Conservation (phyloP, 2,888 invertebrate genomes). For the Chaitophorus viminalis region DNA sequence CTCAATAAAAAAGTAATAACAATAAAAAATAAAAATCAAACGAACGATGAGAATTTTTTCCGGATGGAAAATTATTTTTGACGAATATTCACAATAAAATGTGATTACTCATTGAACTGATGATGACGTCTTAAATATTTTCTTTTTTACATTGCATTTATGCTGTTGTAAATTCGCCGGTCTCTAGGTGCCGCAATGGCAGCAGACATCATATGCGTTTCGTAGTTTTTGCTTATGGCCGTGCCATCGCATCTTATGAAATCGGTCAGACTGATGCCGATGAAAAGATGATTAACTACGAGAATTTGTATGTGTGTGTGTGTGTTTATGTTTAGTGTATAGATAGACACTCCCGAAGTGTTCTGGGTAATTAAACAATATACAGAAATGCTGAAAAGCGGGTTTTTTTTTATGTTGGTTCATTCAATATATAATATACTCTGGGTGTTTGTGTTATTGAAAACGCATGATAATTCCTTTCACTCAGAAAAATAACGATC, state of each 20-base stretch:
- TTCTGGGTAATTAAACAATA: constrained; percentile 58
- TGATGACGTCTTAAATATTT: constrained; percentile 34
- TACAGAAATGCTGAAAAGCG: constrained; percentile 50
- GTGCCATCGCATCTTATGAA: neutral
- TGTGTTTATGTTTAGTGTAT: no score
- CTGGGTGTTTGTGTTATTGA: constrained; percentile 49
- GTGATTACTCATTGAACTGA: constrained; percentile 40
- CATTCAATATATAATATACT: neutral
- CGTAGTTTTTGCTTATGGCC: constrained; percentile 23
- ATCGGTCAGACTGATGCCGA: constrained; percentile 25
- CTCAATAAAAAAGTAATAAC: neutral
- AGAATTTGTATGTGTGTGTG: neutral
- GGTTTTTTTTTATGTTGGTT: constrained; percentile 19
- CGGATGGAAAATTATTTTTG: constrained; percentile 26
- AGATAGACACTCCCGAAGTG: constrained; percentile 7
- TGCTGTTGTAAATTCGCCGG: constrained; percentile 32
- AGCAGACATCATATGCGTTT: neutral
- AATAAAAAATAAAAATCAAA: constrained; percentile 6
- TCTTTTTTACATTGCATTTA: constrained; percentile 4
- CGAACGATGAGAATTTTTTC: neutral
- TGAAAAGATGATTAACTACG: constrained; percentile 12
- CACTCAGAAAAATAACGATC: constrained; percentile 55
- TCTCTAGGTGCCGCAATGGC: constrained; percentile 2
- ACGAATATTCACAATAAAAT: constrained; percentile 40
- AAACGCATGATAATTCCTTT: constrained; percentile 59